These are phyloP conservation scores for Heliothis virescens DNA, from an alignment of 1,140 invertebrate species.

Conservation along the genomic window DNA sequence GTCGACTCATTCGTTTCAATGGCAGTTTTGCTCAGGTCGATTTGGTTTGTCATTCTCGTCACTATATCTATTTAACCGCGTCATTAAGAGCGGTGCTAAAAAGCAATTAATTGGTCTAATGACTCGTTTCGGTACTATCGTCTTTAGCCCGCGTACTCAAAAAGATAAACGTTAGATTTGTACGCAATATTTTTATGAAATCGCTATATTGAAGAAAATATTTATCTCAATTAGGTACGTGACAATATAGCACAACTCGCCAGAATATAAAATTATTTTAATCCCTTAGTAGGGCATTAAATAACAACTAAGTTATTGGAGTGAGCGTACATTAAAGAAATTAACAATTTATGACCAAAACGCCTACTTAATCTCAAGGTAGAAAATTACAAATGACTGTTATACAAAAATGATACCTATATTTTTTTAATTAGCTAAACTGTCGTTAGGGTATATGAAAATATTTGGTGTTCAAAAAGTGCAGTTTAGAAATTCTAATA, in stretches of 20 bases:
- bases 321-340: slow-evolving; percentile 50
- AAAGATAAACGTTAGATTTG: not conserved
- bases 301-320: slow-evolving; percentile 39
- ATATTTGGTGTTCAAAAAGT: slow-evolving; percentile 81
- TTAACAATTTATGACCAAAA: slow-evolving; percentile 67
- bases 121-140: no score
- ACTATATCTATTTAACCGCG: no score
- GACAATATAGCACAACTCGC: slow-evolving; percentile 1
- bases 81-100: no score
- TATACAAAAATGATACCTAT: slow-evolving; percentile 80
- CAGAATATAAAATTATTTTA: not conserved
- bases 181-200: slow-evolving; percentile 16
- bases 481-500: slow-evolving; percentile 74
- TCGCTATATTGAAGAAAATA: not conserved
- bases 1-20: no score
- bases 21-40: no score
- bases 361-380: slow-evolving; percentile 73
- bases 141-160: no score
- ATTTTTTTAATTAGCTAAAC: slow-evolving; percentile 84
- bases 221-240: slow-evolving; percentile 7
- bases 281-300: slow-evolving; percentile 31
- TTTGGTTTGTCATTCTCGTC: no score
- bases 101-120: no score
- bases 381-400: slow-evolving; percentile 75
- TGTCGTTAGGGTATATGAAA: slow-evolving; percentile 77